These are phyloP conservation scores for Hormiphora californensis DNA, from an alignment of 37 sponge, comb jelly and placozoan genomes.

Conservation along the genomic window DNA sequence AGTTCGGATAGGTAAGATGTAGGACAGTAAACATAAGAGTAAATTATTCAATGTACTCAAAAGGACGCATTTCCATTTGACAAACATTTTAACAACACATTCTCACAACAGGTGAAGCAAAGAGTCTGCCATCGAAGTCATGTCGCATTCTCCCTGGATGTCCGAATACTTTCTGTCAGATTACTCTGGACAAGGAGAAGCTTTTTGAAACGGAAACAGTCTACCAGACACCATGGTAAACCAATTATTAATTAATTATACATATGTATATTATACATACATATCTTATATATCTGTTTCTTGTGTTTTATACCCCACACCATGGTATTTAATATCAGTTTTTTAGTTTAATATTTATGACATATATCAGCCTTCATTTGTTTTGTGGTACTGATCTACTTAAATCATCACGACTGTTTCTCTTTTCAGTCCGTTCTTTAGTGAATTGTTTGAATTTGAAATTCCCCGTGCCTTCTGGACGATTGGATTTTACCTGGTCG, in stretches of 20 bases:
- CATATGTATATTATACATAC: too few relatives aligned
- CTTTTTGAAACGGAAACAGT: conserved; percentile 27
- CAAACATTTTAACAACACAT: not conserved
- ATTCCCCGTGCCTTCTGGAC: conserved; percentile 8
- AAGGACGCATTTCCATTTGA: not conserved
- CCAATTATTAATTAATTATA: too few relatives aligned
- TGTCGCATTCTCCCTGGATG: not conserved
- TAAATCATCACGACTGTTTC: not conserved
- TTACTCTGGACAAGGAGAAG: not conserved
- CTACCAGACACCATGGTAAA: not conserved
- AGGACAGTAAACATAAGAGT: not conserved
- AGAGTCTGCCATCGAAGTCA: conserved; percentile 12
- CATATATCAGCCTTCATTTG: too few relatives aligned
- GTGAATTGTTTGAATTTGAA: not conserved
- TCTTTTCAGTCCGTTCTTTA: conserved; percentile 1
- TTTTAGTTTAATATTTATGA: too few relatives aligned
- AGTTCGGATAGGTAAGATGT: not conserved
- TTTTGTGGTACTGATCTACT: not conserved
- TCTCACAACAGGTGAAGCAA: conserved; percentile 10
- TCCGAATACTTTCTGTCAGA: not conserved
- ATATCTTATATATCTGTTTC: too few relatives aligned
- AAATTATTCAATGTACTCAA: not conserved
- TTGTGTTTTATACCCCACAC: too few relatives aligned
- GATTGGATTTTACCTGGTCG: not conserved
- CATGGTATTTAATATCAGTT: too few relatives aligned